Evolutionary conservation across 1,140 invertebrate species (phyloP).

Genomic region (Dinothrombium tinctorium): DNA sequence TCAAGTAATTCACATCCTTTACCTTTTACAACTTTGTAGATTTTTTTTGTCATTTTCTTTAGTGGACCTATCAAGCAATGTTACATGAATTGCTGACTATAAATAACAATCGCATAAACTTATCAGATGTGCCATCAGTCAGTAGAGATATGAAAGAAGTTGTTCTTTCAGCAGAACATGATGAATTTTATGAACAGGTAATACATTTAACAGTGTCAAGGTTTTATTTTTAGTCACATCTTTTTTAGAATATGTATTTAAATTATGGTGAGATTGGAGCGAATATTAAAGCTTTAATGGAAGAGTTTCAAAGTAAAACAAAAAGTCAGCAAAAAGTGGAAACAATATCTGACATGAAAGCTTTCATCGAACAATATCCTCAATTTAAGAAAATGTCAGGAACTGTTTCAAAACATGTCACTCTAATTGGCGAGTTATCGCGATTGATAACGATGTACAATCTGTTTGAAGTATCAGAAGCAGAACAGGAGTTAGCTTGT

Average conservation of each 20-base stretch:
- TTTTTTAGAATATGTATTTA: conserved; percentile 59
- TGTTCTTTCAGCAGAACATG: conserved; percentile 77
- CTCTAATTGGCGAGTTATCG: conserved; percentile 80
- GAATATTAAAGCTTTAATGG: conserved; percentile 89
- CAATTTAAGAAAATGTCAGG: conserved; percentile 98
- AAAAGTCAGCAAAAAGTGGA: conserved; percentile 94
- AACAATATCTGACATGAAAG: conserved; percentile 95
- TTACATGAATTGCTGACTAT: conserved; percentile 90
- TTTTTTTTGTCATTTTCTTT: conserved; percentile 13
- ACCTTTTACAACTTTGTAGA: not conserved
- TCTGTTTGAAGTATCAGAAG: conserved; percentile 75
- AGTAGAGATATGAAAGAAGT: conserved; percentile 70
- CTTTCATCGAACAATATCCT: conserved; percentile 93
- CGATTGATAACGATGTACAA: conserved; percentile 47
- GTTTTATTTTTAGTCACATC: conserved; percentile 8
- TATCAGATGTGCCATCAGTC: conserved; percentile 44
- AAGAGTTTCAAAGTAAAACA: conserved; percentile 86
- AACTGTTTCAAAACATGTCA: conserved; percentile 90
- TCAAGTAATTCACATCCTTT: conserved; percentile 28
- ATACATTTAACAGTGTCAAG: conserved; percentile 6
- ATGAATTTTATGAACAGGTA: conserved; percentile 87
- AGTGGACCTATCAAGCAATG: conserved; percentile 99
- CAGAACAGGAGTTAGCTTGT: conserved; percentile 85
- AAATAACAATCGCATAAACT: conserved; percentile 76
- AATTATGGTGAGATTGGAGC: conserved; percentile 97